A percentile compares a stretch with the other conserved stretches of the same genome.
phyloP scores from a whole-genome alignment of 1,140 invertebrate species.

The Drosophila nannoptera region DNA sequence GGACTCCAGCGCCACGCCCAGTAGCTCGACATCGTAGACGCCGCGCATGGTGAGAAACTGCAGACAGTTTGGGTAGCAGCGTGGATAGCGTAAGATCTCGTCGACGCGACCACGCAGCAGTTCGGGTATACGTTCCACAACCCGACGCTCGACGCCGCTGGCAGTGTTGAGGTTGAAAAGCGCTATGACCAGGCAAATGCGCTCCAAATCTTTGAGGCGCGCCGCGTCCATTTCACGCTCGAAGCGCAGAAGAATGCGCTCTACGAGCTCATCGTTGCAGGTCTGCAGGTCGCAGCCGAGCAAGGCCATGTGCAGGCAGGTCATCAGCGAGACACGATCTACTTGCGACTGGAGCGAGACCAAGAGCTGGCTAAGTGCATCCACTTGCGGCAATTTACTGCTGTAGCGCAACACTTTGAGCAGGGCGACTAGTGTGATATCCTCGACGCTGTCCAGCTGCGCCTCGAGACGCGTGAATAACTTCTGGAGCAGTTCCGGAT shows the following conservation, averaged over 20 bases:
- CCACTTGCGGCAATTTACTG: conserved; percentile 55
- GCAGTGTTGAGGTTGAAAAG: conserved; percentile 80
- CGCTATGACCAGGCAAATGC: conserved; percentile 80
- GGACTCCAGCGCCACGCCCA: conserved; percentile 78
- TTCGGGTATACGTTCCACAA: conserved; percentile 79
- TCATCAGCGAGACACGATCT: conserved; percentile 77
- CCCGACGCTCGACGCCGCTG: conserved; percentile 65
- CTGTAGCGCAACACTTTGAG: conserved; percentile 81
- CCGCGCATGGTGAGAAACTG: conserved; percentile 79
- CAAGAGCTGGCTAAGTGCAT: conserved; percentile 67
- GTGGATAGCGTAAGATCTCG: conserved; percentile 80
- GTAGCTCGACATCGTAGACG: conserved; percentile 80
- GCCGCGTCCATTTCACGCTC: conserved; percentile 61
- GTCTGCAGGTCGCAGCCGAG: conserved; percentile 79
- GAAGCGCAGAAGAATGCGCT: conserved; percentile 77
- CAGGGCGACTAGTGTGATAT: conserved; percentile 80
- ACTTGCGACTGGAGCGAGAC: conserved; percentile 74
- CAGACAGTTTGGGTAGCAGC: conserved; percentile 79
- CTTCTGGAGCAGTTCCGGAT: conserved; percentile 73
- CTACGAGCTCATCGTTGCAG: conserved; percentile 73
- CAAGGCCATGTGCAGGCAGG: conserved; percentile 81
- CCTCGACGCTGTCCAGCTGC: conserved; percentile 79
- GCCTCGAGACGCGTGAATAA: conserved; percentile 78
- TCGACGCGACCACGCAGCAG: conserved; percentile 78
- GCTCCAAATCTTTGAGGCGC: conserved; percentile 84